Conservation (phyloP, 2,113 vertebrate species). For the Muntiacus muntjak region DNA sequence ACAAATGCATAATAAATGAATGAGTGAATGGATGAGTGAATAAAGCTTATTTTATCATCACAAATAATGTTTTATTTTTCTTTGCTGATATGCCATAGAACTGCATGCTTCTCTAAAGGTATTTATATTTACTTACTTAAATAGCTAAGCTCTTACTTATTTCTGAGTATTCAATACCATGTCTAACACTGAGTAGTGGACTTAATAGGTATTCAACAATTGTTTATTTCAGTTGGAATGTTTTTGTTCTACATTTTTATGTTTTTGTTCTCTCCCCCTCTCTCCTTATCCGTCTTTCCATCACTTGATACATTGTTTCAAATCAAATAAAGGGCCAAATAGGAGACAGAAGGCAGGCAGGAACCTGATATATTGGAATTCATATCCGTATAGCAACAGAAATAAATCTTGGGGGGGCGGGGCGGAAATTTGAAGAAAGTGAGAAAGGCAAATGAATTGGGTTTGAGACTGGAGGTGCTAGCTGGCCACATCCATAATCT, state of each 20-base stretch:
- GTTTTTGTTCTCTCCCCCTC: not conserved
- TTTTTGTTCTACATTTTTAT: not conserved
- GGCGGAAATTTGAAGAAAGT: not conserved
- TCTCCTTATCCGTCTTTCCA: not conserved
- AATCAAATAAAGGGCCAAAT: not conserved
- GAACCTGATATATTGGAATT: not conserved
- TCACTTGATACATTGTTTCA: not conserved
- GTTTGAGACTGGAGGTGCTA: not conserved
- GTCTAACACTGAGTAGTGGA: not conserved
- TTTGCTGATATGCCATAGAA: not conserved
- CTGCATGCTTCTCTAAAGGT: not conserved
- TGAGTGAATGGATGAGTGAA: not conserved
- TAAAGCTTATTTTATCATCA: not conserved
- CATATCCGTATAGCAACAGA: not conserved
- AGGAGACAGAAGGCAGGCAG: not conserved
- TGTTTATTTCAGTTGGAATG: not conserved
- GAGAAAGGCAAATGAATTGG: not conserved
- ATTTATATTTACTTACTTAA: not conserved
- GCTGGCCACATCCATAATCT: not conserved
- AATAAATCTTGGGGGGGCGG: not conserved
- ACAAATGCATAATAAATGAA: not conserved
- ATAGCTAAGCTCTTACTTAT: not conserved
- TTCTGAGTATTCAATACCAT: not conserved
- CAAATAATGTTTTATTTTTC: not conserved
- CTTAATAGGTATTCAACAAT: not conserved